phyloP scores from a whole-genome alignment of 2,113 vertebrate genomes.

The Thamnophis sirtalis region DNA sequence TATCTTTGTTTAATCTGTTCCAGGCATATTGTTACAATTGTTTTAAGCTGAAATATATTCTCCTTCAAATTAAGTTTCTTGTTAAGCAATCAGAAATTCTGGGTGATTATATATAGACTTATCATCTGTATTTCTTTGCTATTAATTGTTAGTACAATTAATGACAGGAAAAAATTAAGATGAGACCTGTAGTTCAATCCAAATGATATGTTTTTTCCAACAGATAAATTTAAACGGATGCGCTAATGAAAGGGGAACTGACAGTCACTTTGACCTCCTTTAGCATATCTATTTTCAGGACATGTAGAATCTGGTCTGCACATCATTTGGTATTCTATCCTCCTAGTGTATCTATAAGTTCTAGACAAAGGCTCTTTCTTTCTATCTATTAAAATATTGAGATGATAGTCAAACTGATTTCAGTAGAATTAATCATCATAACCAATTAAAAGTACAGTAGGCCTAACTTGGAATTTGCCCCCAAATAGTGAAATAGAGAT shows the following conservation, averaged over 20 bases:
- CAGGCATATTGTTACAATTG: not conserved
- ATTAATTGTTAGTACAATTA: not conserved
- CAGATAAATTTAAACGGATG: conserved; percentile 64
- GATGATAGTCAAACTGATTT: not conserved
- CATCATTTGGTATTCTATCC: conserved; percentile 66
- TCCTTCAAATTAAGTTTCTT: not conserved
- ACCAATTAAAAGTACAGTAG: not conserved
- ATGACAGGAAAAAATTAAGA: conserved; percentile 36
- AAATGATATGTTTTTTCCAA: conserved; percentile 64
- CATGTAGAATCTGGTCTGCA: conserved; percentile 83
- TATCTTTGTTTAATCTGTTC: not conserved
- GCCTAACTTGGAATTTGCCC: not conserved
- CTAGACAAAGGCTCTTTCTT: not conserved
- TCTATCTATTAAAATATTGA: not conserved
- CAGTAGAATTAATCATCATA: not conserved
- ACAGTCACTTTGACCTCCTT: conserved; percentile 70
- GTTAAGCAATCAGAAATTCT: not conserved
- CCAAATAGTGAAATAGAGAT: not conserved
- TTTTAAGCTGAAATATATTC: not conserved
- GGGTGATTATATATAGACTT: accelerated
- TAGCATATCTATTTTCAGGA: conserved; percentile 87
- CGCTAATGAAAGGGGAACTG: conserved; percentile 79
- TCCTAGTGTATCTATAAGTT: conserved; percentile 52
- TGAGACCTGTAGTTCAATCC: conserved; percentile 55
- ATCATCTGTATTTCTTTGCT: not conserved